phyloP scores from a whole-genome alignment of 2,113 vertebrate genomes.

The Pseudolaguvia tuberculata region DNA sequence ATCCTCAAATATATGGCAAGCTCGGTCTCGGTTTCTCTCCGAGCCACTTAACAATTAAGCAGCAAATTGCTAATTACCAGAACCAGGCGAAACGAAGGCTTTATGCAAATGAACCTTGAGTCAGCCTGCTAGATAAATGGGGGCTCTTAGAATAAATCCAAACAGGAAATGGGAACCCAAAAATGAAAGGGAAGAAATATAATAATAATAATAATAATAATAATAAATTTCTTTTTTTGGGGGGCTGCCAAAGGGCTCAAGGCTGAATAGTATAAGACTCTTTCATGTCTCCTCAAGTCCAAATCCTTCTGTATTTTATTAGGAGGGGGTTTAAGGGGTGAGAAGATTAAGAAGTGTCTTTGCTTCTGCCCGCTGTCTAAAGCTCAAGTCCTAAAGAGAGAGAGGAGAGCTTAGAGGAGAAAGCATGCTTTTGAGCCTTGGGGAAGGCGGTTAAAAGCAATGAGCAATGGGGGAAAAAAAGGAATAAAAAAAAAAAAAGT shows the following conservation, averaged over 20 bases:
- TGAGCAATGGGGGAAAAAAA: constrained; percentile 19
- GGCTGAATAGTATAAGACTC: constrained; percentile 74
- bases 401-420: constrained; percentile 43
- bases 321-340: constrained; percentile 52
- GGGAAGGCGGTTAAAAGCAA: constrained; percentile 38
- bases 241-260: constrained; percentile 67
- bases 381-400: constrained; percentile 58
- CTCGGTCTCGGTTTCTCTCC: constrained; percentile 66
- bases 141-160: constrained; percentile 73
- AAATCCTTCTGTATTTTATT: constrained; percentile 75
- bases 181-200: constrained; percentile 60
- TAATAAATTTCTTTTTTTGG: constrained; percentile 53
- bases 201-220: no score
- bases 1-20: constrained; percentile 67
- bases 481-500: constrained; percentile 8
- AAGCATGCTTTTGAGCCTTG: constrained; percentile 18
- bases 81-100: constrained; percentile 71
- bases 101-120: constrained; percentile 77
- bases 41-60: constrained; percentile 75
- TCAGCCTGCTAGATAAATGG: constrained; percentile 78
- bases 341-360: constrained; percentile 72
- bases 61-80: constrained; percentile 80
- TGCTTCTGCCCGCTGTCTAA: constrained; percentile 55
- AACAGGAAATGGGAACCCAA: constrained; percentile 66
- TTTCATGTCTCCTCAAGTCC: constrained; percentile 77